Percentiles rank a stretch among this genome's conserved stretches.
phyloP scores from a whole-genome alignment of 2,113 vertebrate species.

The Chlorocebus sabaeus region DNA sequence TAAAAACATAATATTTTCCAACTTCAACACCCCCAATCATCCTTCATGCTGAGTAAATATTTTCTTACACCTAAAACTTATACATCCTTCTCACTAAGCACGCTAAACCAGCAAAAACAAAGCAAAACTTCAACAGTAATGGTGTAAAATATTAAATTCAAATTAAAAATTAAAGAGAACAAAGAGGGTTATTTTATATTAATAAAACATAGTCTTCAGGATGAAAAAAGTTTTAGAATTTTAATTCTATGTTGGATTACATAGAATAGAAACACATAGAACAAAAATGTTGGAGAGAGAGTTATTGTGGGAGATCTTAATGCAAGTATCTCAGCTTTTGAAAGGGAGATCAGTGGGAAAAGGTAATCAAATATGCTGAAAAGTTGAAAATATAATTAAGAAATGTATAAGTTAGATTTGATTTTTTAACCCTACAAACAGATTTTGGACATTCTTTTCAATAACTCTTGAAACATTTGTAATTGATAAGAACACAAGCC shows the following conservation, averaged over 20 bases:
- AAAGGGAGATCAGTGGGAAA: not conserved
- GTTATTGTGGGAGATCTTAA: not conserved
- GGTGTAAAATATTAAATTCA: not conserved
- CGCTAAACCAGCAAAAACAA: not conserved
- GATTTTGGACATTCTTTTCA: not conserved
- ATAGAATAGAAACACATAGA: not conserved
- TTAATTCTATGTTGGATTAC: not conserved
- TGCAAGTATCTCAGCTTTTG: not conserved
- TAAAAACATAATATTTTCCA: not conserved
- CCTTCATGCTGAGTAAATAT: not conserved
- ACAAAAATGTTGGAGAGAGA: not conserved
- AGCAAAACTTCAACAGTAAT: not conserved
- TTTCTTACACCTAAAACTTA: not conserved
- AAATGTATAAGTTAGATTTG: not conserved
- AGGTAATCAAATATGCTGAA: not conserved
- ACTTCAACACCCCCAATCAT: not conserved
- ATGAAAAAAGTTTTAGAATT: not conserved
- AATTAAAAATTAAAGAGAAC: conserved; percentile 18
- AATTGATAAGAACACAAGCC: not conserved
- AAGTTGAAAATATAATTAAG: not conserved
- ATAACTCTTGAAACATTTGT: not conserved
- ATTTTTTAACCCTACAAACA: not conserved
- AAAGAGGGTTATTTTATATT: not conserved
- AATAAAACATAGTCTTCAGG: conserved; percentile 17
- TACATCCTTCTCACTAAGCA: not conserved